Evolutionary conservation across 2,797 vertebrate genomes (phyloP).

Genomic region (Chromobotia macracanthus): DNA sequence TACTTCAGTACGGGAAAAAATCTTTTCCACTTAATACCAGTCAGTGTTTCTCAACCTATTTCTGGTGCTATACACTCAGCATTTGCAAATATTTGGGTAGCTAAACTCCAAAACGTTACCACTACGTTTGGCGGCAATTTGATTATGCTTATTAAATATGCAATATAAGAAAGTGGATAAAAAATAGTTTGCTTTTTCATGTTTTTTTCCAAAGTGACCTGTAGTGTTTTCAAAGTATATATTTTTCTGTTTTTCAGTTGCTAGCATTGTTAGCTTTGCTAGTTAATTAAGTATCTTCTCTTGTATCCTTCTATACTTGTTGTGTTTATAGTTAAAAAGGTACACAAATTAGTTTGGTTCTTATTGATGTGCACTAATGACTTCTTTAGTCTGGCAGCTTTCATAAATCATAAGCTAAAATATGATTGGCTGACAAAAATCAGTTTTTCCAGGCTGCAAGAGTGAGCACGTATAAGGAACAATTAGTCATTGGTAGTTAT

Average conservation of each 20-base stretch:
- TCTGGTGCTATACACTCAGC: constrained; percentile 4
- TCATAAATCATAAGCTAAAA: background rate
- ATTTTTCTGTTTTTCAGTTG: too few relatives aligned
- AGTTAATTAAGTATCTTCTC: background rate
- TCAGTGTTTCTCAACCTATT: background rate
- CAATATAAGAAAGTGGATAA: too few relatives aligned
- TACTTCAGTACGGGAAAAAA: too few relatives aligned
- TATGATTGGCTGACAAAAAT: too few relatives aligned
- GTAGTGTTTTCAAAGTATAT: too few relatives aligned
- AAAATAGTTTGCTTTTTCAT: background rate
- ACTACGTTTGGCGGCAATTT: background rate
- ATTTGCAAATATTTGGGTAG: constrained; percentile 4
- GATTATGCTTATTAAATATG: background rate
- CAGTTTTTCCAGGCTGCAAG: too few relatives aligned
- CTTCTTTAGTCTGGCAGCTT: background rate
- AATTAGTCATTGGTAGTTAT: too few relatives aligned
- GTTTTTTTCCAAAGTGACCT: background rate
- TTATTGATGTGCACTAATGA: background rate
- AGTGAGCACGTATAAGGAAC: too few relatives aligned
- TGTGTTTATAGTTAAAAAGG: background rate
- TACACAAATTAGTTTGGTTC: background rate
- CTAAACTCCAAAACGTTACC: background rate
- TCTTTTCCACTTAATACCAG: background rate
- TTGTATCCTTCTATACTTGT: background rate
- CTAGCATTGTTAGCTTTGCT: too few relatives aligned